These are phyloP conservation scores for Drosophila recens DNA, from an alignment of 2,888 invertebrate species.

Conservation along the genomic window DNA sequence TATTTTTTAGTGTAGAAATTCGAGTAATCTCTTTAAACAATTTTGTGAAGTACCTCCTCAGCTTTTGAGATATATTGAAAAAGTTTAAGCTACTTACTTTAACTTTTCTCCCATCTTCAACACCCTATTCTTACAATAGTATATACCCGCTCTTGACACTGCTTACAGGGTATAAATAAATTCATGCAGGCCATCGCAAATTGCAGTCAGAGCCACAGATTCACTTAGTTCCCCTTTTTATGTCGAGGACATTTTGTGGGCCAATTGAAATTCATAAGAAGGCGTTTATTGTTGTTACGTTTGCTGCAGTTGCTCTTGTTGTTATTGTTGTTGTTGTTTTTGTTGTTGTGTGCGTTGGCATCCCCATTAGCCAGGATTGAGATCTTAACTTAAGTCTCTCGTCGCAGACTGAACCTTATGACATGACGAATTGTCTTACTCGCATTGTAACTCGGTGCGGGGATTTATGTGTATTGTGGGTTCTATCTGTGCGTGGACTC, in stretches of 20 bases:
- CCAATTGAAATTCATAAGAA: constrained; percentile 78
- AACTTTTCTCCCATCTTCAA: neutral
- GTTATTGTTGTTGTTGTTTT: constrained; percentile 14
- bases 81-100: no score
- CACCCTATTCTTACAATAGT: neutral
- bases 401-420: constrained; percentile 30
- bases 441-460: constrained; percentile 38
- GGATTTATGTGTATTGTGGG: constrained; percentile 28
- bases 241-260: constrained; percentile 45
- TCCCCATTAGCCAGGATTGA: constrained; percentile 72
- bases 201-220: constrained; percentile 30
- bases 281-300: constrained; percentile 45
- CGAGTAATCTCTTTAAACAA: no score
- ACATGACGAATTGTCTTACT: constrained; percentile 78
- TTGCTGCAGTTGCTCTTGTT: constrained; percentile 6
- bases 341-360: constrained; percentile 21
- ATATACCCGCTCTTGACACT: neutral
- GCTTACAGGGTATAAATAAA: constrained; percentile 26
- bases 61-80: no score
- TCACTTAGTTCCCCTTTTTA: constrained; percentile 23
- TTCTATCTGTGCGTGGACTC: constrained; percentile 1
- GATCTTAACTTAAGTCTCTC: constrained; percentile 37
- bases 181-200: constrained; percentile 22
- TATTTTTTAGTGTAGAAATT: neutral
- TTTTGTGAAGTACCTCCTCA: no score